A percentile compares a stretch with the other conserved stretches of the same genome.
Conservation (phyloP, 2,888 invertebrate genomes). For the Netelia melanura region DNA sequence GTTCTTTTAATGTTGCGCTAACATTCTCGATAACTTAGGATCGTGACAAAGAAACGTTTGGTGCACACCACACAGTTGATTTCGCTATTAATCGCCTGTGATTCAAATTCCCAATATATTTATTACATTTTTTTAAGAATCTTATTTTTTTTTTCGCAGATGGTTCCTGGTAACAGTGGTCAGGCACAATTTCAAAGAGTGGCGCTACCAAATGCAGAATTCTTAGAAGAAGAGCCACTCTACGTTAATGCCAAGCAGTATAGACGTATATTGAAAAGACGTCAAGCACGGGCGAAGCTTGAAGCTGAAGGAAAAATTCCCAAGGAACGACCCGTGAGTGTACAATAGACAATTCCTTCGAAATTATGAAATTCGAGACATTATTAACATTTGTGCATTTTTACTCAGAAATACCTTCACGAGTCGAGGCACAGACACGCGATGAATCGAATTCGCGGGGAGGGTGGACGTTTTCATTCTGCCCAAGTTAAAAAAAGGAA, state of each 20-base stretch:
- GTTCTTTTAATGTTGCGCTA: neutral
- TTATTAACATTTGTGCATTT: constrained; percentile 10
- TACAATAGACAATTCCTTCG: neutral
- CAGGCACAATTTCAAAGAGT: constrained; percentile 87
- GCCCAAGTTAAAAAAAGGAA: constrained; percentile 85
- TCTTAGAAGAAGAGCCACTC: constrained; percentile 96
- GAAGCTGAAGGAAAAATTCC: constrained; percentile 98
- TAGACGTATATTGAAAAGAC: constrained; percentile 96
- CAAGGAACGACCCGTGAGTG: constrained; percentile 94
- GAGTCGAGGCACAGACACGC: constrained; percentile 98
- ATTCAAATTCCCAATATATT: neutral
- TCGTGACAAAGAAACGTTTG: too few relatives aligned
- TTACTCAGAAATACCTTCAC: constrained; percentile 96
- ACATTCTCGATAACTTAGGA: neutral
- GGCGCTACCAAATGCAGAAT: constrained; percentile 88
- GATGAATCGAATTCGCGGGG: constrained; percentile 98
- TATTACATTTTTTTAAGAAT: neutral
- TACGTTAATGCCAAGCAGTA: constrained; percentile 99
- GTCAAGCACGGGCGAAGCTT: constrained; percentile 97
- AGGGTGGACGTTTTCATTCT: constrained; percentile 98
- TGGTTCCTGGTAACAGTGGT: constrained; percentile 86
- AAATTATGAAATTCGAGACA: constrained; percentile 13
- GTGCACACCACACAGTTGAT: too few relatives aligned
- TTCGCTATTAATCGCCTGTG: neutral
- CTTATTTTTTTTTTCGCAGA: constrained; percentile 81